phyloP scores from a whole-genome alignment of 2,888 invertebrate species.

The Dolichopus griseipennis region DNA sequence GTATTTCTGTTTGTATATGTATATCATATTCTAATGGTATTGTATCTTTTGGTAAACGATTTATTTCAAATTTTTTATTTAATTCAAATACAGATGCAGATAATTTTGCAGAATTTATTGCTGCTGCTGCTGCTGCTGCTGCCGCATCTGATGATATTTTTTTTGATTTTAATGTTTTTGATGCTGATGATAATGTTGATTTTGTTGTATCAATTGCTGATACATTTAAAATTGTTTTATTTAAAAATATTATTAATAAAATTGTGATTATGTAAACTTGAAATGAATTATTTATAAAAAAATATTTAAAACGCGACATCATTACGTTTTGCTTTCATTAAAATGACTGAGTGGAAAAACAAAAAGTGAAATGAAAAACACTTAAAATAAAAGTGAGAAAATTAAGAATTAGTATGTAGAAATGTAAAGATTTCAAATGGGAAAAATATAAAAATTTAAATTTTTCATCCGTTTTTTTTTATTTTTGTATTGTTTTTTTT shows the following conservation, averaged over 20 bases:
- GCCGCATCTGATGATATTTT: neutral
- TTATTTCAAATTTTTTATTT: conserved; percentile 23
- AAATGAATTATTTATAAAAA: neutral
- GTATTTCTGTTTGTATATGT: conserved; percentile 44
- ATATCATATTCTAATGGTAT: conserved; percentile 48
- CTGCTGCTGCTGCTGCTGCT: no score
- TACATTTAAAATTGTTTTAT: neutral
- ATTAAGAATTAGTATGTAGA: no score
- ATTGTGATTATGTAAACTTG: neutral
- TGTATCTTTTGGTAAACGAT: conserved; percentile 47
- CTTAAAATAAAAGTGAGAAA: no score
- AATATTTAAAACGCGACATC: neutral
- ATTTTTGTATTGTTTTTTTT: no score
- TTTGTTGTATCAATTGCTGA: neutral
- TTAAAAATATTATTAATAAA: neutral
- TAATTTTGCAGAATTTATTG: no score
- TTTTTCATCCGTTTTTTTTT: no score
- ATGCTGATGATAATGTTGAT: neutral
- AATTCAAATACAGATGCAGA: neutral
- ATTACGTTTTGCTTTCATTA: neutral
- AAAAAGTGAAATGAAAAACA: no score
- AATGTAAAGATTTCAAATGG: no score
- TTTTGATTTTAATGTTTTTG: no score
- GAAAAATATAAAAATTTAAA: no score
- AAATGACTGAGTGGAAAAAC: neutral